phyloP scores from a whole-genome alignment of 2,113 vertebrate species.

The Sebastes schlegelii region DNA sequence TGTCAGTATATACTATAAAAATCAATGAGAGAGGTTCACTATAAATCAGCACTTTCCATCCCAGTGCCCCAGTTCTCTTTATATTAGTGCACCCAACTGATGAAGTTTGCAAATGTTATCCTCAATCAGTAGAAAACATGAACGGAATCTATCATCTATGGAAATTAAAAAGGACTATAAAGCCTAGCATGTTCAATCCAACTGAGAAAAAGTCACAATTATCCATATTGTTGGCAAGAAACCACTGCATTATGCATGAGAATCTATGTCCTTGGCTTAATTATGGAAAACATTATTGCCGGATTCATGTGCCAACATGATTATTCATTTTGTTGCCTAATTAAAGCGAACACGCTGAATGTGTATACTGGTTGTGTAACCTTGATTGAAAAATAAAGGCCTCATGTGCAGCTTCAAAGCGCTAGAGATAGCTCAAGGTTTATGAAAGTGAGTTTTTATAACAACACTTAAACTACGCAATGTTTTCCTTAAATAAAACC shows the following conservation, averaged over 20 bases:
- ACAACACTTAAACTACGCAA: background rate
- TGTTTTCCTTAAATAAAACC: slow-evolving; percentile 18
- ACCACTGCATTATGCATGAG: slow-evolving; percentile 69
- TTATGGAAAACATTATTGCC: slow-evolving; percentile 42
- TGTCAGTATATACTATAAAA: slow-evolving; percentile 14
- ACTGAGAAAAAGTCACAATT: slow-evolving; percentile 11
- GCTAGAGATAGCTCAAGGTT: slow-evolving; percentile 32
- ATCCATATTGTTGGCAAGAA: slow-evolving; percentile 26
- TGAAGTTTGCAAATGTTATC: background rate
- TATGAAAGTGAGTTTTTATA: background rate
- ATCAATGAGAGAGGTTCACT: slow-evolving; percentile 32
- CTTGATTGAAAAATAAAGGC: slow-evolving; percentile 58
- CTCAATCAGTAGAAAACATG: background rate
- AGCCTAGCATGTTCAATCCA: background rate
- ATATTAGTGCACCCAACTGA: slow-evolving; percentile 12
- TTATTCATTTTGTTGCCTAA: slow-evolving; percentile 69
- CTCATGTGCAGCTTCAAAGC: slow-evolving; percentile 57
- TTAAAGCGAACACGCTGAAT: slow-evolving; percentile 67
- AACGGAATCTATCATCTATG: background rate
- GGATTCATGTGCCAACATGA: slow-evolving; percentile 42
- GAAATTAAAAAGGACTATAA: background rate
- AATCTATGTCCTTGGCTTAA: slow-evolving; percentile 57
- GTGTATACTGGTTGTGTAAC: slow-evolving; percentile 29
- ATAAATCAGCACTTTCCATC: slow-evolving; percentile 35
- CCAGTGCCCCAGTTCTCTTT: slow-evolving; percentile 11